These are phyloP conservation scores for Ferdinandea cuprea DNA, from an alignment of 2,888 invertebrate genomes.

Conservation along the genomic window DNA sequence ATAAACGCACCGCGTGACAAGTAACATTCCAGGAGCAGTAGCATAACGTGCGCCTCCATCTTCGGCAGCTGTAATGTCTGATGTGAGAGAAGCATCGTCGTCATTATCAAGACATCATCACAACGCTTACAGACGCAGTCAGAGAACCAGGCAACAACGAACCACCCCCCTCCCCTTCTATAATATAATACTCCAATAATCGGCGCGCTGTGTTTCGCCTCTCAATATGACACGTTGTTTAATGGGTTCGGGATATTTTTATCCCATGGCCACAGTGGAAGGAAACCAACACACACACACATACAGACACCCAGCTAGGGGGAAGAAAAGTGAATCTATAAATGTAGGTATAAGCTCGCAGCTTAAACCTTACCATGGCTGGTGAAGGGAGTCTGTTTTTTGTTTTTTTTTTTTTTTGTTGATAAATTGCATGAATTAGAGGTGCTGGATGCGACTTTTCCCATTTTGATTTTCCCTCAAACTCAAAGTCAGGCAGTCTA, in stretches of 20 bases:
- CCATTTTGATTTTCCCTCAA: slow-evolving; percentile 5
- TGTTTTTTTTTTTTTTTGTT: slow-evolving; percentile 28
- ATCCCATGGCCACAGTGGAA: slow-evolving; percentile 46
- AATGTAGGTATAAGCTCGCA: not conserved
- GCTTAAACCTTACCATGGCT: slow-evolving; percentile 3
- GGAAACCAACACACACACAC: slow-evolving; percentile 1
- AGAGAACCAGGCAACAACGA: slow-evolving; percentile 14
- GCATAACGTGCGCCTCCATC: slow-evolving; percentile 8
- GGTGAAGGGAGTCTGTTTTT: slow-evolving; percentile 1
- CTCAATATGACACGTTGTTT: slow-evolving; percentile 55
- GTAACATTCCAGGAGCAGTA: slow-evolving; percentile 4
- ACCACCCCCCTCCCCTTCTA: too few species aligned
- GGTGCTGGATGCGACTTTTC: slow-evolving; percentile 11
- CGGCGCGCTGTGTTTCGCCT: not conserved
- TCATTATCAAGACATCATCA: slow-evolving; percentile 32
- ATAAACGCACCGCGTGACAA: slow-evolving; percentile 40
- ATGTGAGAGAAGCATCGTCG: slow-evolving; percentile 29
- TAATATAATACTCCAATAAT: not conserved
- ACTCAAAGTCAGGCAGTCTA: slow-evolving; percentile 8
- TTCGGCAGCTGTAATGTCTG: slow-evolving; percentile 49
- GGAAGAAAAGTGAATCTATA: slow-evolving; percentile 30
- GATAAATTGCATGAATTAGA: slow-evolving; percentile 17
- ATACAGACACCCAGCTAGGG: not conserved
- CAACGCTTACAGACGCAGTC: not conserved
- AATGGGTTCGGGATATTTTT: slow-evolving; percentile 68